Percentiles rank a stretch among this genome's conserved stretches.
phyloP scores from a whole-genome alignment of 2,113 vertebrate genomes.

The Haplochromis burtoni region DNA sequence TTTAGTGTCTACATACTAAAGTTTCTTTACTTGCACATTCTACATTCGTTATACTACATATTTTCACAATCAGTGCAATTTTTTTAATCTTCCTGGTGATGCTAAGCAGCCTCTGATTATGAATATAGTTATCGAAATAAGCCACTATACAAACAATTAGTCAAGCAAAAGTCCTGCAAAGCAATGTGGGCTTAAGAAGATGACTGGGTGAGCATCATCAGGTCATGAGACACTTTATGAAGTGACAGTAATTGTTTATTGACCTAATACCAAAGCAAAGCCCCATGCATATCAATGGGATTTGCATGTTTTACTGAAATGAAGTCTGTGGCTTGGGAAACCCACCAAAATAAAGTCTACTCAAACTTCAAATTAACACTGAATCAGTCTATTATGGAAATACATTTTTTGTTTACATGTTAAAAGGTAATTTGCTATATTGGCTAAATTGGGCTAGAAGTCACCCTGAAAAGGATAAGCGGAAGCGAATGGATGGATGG shows the following conservation, averaged over 20 bases:
- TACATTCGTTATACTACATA: fast-evolving
- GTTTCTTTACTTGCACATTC: background rate
- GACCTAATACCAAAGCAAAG: background rate
- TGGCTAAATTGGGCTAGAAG: background rate
- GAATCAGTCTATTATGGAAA: background rate
- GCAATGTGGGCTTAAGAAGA: background rate
- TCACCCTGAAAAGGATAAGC: too few species aligned
- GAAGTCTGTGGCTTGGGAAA: background rate
- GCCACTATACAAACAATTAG: background rate
- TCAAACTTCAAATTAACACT: background rate
- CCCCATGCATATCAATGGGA: background rate
- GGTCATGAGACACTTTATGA: background rate
- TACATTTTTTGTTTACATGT: background rate
- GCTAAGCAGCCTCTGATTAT: background rate
- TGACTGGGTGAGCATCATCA: background rate
- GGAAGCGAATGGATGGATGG: too few species aligned
- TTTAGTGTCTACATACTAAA: background rate
- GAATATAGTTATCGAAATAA: background rate
- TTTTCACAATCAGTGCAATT: background rate
- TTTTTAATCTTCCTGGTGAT: background rate
- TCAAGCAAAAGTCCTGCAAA: background rate
- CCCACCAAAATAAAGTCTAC: background rate
- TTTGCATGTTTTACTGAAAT: background rate
- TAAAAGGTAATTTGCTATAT: background rate
- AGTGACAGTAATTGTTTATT: background rate